A percentile compares a stretch with the other conserved stretches of the same genome.
Conservation (phyloP, 2,888 invertebrate species). For the Pachydiplax longipennis region DNA sequence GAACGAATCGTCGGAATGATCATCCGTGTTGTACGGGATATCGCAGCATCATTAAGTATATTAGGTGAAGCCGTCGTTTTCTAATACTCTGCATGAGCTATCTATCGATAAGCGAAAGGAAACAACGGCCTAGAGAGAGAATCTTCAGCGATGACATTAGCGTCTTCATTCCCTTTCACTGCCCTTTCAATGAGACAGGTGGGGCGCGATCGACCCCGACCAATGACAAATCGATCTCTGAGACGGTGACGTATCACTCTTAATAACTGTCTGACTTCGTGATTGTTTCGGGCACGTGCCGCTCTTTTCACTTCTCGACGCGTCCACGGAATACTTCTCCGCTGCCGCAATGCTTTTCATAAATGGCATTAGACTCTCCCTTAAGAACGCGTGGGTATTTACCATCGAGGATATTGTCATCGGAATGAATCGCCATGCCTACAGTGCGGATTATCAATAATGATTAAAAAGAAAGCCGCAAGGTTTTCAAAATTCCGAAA, state of each 20-base stretch:
- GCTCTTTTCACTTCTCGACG: neutral
- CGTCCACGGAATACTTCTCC: neutral
- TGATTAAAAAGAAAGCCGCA: neutral
- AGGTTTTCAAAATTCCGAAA: no score
- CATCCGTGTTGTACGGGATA: no score
- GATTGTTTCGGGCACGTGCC: neutral
- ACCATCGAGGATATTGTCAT: neutral
- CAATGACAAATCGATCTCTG: neutral
- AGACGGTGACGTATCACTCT: neutral
- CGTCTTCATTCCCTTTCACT: neutral
- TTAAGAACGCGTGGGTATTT: neutral
- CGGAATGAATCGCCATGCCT: neutral
- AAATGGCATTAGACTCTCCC: neutral
- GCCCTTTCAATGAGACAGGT: neutral
- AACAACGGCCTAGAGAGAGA: neutral
- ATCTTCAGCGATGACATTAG: neutral
- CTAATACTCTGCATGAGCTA: neutral
- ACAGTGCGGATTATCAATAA: neutral
- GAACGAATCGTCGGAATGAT: no score
- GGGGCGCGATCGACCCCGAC: neutral
- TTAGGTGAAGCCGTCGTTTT: no score
- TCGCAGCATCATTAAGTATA: no score
- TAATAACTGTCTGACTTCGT: neutral
- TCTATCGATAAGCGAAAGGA: neutral
- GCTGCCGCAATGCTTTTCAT: neutral